Evolutionary conservation across 1,140 invertebrate genomes (phyloP), one percentile per base, ranked within the genome.

Genomic region (Whitmania pigra): DNA sequence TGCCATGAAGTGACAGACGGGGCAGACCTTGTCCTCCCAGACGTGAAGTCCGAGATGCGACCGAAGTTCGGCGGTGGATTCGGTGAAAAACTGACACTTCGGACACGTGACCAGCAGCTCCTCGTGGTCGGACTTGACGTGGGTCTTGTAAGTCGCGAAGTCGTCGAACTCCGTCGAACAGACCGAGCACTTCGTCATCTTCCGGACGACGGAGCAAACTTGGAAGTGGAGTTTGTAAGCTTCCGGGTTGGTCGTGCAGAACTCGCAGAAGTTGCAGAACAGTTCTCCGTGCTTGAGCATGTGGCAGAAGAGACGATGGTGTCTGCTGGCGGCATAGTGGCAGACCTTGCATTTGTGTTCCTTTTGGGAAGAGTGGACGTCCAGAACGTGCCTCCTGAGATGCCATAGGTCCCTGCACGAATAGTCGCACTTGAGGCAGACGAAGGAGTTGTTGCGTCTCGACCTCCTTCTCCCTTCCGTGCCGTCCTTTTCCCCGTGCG

Each of bases 361-460:
- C 53, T 71, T 73, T 7, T 29, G 68, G 22, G 40, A 29, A 29
- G 31, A 36, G 60, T 73, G 73, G 11, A 73, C 73, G 66, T 73
- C 73, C 5, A 53, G 43, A 17, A 73, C 31, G 43, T 73, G 73
- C 29, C 73, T 43, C 57, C 71, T 71, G 36, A 73, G 43, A 49
- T 73, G 73, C 73, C 73, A 73, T 9, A 71, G 60, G 40, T 73
- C 73, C 18, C 69, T 29, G 53, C 73, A 49, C n/a, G 69, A 54
- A 43, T 73, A 73, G 18, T 71, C 49, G 54, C 73, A 73, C 57
- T 73, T 71, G 5, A 68, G 57, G 53, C 73, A 73, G 13, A 55
- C 36, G 40, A 55, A 71, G 7, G 60, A 22, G 22, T 43, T 60
- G n/a, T 36, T 63, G 43, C 57, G 36, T 25, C 18, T 29, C 18